Percentiles rank a stretch among this genome's conserved stretches.
Conservation (phyloP, 2,888 invertebrate genomes). For the Automeris io region DNA sequence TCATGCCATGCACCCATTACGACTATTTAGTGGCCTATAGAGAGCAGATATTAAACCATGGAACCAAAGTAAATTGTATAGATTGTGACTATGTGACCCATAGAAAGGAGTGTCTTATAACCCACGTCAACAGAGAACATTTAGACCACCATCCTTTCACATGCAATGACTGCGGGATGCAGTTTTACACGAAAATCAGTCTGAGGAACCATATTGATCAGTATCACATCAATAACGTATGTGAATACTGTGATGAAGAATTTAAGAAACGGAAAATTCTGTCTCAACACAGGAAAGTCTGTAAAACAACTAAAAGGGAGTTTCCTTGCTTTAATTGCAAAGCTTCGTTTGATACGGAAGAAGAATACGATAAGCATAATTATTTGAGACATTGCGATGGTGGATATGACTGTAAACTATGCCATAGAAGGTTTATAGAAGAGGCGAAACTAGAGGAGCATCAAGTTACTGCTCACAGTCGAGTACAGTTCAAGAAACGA, state of each 20-base stretch:
- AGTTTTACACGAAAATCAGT: constrained; percentile 42
- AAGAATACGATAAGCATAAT: constrained; percentile 29
- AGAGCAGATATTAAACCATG: constrained; percentile 34
- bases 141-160: constrained; percentile 44
- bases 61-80: constrained; percentile 31
- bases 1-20: constrained; percentile 40
- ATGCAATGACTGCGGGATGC: constrained; percentile 39
- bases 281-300: constrained; percentile 27
- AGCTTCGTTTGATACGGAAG: constrained; percentile 33
- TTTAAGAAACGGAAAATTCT: constrained; percentile 27
- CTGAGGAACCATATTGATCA: constrained; percentile 37
- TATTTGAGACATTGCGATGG: constrained; percentile 30
- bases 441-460: constrained; percentile 33
- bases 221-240: constrained; percentile 36
- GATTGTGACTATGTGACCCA: constrained; percentile 44
- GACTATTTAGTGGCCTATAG: constrained; percentile 38
- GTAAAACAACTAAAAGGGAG: constrained; percentile 25
- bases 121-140: constrained; percentile 45
- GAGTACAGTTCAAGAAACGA: constrained; percentile 38
- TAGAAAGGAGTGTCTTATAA: constrained; percentile 38
- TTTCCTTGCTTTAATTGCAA: constrained; percentile 30
- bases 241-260: constrained; percentile 38
- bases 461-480: constrained; percentile 34
- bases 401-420: constrained; percentile 32
- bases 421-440: constrained; percentile 34